Evolutionary conservation across 2,113 vertebrate species (phyloP).

Genomic region (Paratilapia polleni): DNA sequence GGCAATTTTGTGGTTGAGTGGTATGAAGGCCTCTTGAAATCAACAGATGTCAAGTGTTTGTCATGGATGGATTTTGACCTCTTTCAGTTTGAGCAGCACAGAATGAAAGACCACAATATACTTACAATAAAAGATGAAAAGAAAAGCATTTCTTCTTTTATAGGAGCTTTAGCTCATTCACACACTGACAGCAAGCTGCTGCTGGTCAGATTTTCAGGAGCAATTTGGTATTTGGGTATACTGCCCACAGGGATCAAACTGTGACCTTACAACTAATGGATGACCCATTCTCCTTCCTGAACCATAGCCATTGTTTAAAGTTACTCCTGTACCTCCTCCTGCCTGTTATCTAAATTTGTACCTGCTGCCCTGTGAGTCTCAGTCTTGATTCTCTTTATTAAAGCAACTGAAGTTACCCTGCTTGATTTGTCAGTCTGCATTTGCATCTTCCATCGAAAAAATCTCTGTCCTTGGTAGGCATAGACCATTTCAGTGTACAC

Average conservation of each 20-base stretch:
- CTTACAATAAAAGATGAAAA: background rate
- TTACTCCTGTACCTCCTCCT: background rate
- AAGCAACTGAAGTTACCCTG: background rate
- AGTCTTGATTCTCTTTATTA: background rate
- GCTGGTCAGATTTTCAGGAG: background rate
- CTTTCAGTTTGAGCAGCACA: background rate
- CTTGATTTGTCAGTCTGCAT: background rate
- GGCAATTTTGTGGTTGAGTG: background rate
- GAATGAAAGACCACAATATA: background rate
- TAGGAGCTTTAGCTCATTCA: background rate
- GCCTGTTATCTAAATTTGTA: background rate
- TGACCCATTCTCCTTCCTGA: background rate
- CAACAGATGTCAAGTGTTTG: background rate
- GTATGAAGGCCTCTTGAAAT: background rate
- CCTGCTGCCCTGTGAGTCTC: background rate
- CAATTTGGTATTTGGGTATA: background rate
- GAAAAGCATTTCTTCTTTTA: background rate
- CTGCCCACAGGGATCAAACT: background rate
- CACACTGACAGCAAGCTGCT: background rate
- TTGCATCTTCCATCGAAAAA: background rate
- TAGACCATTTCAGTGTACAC: background rate
- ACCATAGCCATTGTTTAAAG: background rate
- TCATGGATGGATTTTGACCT: background rate
- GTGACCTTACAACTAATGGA: background rate
- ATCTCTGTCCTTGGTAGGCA: background rate